Evolutionary conservation across 2,113 vertebrate genomes (phyloP).

Genomic region (Redunca redunca): DNA sequence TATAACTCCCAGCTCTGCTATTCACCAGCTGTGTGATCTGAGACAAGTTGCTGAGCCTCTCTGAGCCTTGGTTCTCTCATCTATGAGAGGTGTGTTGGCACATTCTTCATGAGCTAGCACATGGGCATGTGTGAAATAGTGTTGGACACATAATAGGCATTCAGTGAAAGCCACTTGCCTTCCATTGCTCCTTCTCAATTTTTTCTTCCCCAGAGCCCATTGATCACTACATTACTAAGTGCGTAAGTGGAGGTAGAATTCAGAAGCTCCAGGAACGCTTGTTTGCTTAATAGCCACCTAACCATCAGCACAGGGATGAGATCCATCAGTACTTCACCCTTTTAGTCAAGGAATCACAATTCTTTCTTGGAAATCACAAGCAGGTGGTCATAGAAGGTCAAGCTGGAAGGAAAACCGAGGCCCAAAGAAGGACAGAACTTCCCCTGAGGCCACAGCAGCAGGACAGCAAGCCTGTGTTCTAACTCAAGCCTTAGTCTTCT

Average conservation of each 20-base stretch:
- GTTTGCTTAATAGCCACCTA: not conserved
- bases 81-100: not conserved
- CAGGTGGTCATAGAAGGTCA: not conserved
- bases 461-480: not conserved
- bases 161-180: fast-evolving
- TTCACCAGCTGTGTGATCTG: not conserved
- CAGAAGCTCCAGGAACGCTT: too few species aligned
- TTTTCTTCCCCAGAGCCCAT: not conserved
- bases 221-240: not conserved
- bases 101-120: not conserved
- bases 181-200: not conserved
- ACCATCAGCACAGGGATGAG: not conserved
- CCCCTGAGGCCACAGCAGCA: too few species aligned
- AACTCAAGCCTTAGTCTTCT: not conserved
- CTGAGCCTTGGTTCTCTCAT: not conserved
- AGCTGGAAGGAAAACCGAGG: not conserved
- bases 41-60: not conserved
- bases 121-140: not conserved
- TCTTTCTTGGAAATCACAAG: not conserved
- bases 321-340: too few species aligned
- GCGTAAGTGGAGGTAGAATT: not conserved
- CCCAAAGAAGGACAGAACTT: not conserved
- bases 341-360: not conserved
- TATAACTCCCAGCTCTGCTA: not conserved
- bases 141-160: not conserved